Evolutionary conservation across 2,797 vertebrate species (phyloP), one percentile per base, ranked within the genome.

Genomic region (Helostoma temminkii): DNA sequence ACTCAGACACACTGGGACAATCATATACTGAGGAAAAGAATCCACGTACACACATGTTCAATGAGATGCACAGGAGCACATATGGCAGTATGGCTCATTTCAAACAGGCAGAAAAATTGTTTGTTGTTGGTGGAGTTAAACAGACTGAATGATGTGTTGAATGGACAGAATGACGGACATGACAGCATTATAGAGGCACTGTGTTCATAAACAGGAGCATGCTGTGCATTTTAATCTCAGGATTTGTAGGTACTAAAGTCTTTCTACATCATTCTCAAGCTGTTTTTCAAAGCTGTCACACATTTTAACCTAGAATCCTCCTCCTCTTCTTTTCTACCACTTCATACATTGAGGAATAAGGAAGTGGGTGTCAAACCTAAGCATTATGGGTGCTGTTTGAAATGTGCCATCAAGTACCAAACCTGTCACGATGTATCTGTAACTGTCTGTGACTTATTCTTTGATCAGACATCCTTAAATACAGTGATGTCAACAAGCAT

Each of bases 11-110:
- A 74, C 18, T 24, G 71, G 49, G 22, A 72, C 46, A 67, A 60
- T 58, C 43, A 34, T 53, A 62, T 42, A 60, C 42, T 49, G 49
- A 54, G 46, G 55, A 73, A 69, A 63, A 61, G 46, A 59, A 66
- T 54, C 14, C 61, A 42, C 56, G 59, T 14, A 39, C 61, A 55
- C 25, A 53, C 43, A 16, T 5, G 1, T 41, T 46, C 26, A 37
- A 42, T 63, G 47, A 42, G 11, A 57, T 49, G 28, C 39, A 37
- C 36, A 61, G 54, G 25, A 41, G 57, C 58, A 71, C 24, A 49
- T 36, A 65, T 48, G 39, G 43, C 64, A 46, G 25, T 39, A 56
- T 25, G 55, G 43, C 32, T 74, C 76, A 79, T 72, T 65, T 63
- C 8, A 64, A 71, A 73, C n/a, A 34, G 48, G 37, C 30, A 58